A percentile compares a stretch with the other conserved stretches of the same genome.
Conservation (phyloP, 2,113 vertebrate genomes). For the Sclerurus mexicanus region DNA sequence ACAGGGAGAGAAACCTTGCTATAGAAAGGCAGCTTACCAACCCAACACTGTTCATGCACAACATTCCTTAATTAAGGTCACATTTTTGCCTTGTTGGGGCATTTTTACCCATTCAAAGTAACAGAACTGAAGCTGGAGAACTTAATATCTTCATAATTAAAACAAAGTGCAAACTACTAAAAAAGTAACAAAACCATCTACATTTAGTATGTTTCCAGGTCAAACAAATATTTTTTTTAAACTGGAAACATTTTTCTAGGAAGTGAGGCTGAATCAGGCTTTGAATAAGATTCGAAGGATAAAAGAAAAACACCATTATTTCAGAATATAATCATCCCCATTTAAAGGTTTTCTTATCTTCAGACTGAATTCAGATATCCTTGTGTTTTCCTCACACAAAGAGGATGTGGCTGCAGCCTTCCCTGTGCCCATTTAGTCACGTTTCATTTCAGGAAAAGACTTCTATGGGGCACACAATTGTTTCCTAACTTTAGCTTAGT, state of each 20-base stretch:
- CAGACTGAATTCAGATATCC: background rate
- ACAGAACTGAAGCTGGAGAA: background rate
- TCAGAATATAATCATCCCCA: background rate
- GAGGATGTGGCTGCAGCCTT: background rate
- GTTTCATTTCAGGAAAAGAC: background rate
- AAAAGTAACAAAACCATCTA: background rate
- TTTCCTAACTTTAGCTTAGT: background rate
- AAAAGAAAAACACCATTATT: background rate
- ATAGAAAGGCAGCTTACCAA: background rate
- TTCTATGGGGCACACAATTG: background rate
- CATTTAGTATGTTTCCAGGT: background rate
- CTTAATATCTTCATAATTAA: background rate
- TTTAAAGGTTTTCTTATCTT: background rate
- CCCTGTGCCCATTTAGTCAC: background rate
- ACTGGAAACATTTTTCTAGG: background rate
- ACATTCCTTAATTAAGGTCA: background rate
- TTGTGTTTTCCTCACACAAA: background rate
- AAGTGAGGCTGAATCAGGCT: constrained; percentile 17
- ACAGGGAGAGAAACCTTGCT: background rate
- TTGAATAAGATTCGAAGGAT: background rate
- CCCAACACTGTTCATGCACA: background rate
- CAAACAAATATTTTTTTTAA: background rate
- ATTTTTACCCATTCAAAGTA: background rate
- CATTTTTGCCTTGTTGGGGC: background rate
- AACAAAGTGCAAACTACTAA: background rate